Base-by-base conservation (phyloP, 1,140 invertebrate genomes). In the Camponotus floridanus region DNA sequence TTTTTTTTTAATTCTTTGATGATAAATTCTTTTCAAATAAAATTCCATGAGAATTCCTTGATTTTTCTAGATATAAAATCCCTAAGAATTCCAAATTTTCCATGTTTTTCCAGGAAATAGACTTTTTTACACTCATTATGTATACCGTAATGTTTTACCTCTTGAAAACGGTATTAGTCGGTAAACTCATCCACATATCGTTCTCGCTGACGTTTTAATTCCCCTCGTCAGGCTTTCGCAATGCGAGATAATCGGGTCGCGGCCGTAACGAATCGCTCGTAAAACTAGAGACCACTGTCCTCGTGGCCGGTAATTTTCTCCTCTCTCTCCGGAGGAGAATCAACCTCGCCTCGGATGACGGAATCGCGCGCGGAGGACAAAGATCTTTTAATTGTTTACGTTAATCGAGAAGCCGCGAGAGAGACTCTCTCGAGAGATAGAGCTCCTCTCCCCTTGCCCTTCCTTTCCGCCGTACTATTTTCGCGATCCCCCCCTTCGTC, bases 231-330 rank as follows among this genome's bases (percentile, higher is more conserved):
- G 79, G n/a, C 57, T 73, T 73, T 73, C 79, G 79, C 79, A 61
- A 83, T 83, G 68, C 79, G 79, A 61, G 79, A 83, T 83, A 83
- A 74, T 83, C 68, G 55, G 79, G 39, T 55, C 55, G 79, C 79
- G 68, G 39, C 68, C 68, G 79, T 83, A 83, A 83, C 79, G 68
- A 83, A 83, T 83, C 68, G 79, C 68, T 73, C 79, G 79, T 73
- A 73, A 83, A 83, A 61, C 79, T 83, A 73, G 68, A 74, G 68
- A 74, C 68, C 55, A 83, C 68, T 83, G 79, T 83, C 79, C 68
- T 83, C 79, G 68, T 39, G 79, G 79, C 79, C 61, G 68, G 79
- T 74, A 83, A 83, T 83, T 83, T 80, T 71, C 78, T 70, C 31
- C 61, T 80, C 31, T 36, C n/a, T 45, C 31, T 21, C 26, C 26